These are phyloP conservation scores for Patagioenas fasciata DNA, from an alignment of 2,113 vertebrate genomes.

Conservation along the genomic window DNA sequence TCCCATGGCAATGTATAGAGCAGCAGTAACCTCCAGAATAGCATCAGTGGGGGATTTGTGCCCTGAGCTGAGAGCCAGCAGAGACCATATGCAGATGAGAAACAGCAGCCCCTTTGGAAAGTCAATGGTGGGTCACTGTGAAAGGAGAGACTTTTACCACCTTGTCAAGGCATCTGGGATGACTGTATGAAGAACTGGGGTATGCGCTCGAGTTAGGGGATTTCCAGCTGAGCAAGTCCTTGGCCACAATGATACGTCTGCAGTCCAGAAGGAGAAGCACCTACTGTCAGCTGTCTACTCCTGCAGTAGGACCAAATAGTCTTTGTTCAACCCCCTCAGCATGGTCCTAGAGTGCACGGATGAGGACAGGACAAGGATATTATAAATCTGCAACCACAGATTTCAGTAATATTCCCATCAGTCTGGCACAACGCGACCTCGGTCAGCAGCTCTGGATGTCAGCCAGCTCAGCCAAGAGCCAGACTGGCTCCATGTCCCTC, in stretches of 20 bases:
- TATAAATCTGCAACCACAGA: not conserved
- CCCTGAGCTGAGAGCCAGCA: not conserved
- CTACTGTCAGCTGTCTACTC: not conserved
- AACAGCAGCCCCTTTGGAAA: not conserved
- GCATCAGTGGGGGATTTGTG: constrained; percentile 20
- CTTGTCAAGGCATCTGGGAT: not conserved
- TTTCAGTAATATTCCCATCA: not conserved
- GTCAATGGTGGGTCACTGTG: not conserved
- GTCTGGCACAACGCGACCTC: not conserved
- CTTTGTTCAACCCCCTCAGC: not conserved
- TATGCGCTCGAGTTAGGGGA: not conserved
- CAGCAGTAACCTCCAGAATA: constrained; percentile 21
- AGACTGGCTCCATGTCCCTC: not conserved
- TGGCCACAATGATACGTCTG: not conserved
- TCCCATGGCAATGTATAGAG: constrained; percentile 19
- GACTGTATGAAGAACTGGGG: rapidly evolving
- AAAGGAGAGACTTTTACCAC: not conserved
- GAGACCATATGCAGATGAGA: not conserved
- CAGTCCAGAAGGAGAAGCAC: not conserved
- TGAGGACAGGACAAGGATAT: not conserved
- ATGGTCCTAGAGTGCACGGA: not conserved
- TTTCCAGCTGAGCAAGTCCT: not conserved
- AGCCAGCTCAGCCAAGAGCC: not conserved
- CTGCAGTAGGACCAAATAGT: not conserved
- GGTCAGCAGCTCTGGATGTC: not conserved